Percentiles rank a stretch among this genome's conserved stretches.
Conservation (phyloP, 2,888 invertebrate genomes). For the Erebia ligea region DNA sequence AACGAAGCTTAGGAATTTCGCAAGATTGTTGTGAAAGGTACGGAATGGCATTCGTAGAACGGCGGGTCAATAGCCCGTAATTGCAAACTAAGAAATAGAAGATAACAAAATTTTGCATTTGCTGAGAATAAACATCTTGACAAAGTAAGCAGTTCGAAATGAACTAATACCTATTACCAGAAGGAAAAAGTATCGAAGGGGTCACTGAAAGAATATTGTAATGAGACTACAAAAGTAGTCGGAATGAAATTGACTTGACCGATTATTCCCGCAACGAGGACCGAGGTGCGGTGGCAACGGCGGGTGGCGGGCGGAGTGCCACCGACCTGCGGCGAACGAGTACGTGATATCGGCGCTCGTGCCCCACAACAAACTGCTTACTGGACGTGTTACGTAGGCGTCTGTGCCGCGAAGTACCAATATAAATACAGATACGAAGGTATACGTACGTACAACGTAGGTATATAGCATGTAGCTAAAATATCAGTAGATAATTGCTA, state of each 20-base stretch:
- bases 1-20: slow-evolving; percentile 41
- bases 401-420: slow-evolving; percentile 71
- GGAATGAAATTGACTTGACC: slow-evolving; percentile 66
- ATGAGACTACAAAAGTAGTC: slow-evolving; percentile 41
- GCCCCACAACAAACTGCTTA: slow-evolving; percentile 82
- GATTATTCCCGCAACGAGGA: slow-evolving; percentile 79
- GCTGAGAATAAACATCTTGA: slow-evolving; percentile 6
- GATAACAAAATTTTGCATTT: slow-evolving; percentile 24
- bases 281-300: slow-evolving; percentile 69
- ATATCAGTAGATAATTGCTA: slow-evolving; percentile 45
- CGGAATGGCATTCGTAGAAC: slow-evolving; percentile 57
- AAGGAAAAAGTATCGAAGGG: slow-evolving; percentile 16
- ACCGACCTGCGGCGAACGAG: slow-evolving; percentile 73
- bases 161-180: background rate
- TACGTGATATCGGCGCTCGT: slow-evolving; percentile 80
- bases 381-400: slow-evolving; percentile 81
- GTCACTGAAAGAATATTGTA: slow-evolving; percentile 25
- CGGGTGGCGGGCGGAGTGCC: slow-evolving; percentile 68
- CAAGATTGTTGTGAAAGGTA: slow-evolving; percentile 54
- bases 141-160: slow-evolving; percentile 3
- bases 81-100: slow-evolving; percentile 58
- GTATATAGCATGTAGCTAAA: slow-evolving; percentile 30
- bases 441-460: slow-evolving; percentile 32
- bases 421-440: slow-evolving; percentile 60
- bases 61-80: slow-evolving; percentile 76